These are phyloP conservation scores for Rhinolophus ferrumequinum DNA, from an alignment of 2,113 vertebrate genomes.

Conservation along the genomic window DNA sequence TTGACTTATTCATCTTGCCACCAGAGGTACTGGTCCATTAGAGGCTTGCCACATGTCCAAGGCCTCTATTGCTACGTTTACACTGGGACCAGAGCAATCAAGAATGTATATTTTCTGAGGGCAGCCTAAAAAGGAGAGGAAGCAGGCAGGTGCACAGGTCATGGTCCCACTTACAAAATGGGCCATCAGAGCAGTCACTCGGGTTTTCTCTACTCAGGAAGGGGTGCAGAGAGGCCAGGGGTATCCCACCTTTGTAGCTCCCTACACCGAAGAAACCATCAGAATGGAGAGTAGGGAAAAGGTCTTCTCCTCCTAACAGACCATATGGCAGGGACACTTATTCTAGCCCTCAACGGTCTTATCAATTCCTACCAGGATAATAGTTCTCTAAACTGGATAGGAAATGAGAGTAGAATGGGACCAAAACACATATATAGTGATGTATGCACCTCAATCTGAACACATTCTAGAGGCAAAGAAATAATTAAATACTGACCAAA, in stretches of 20 bases:
- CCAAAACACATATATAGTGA: background rate
- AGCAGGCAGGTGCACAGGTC: constrained; percentile 58
- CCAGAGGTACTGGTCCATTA: background rate
- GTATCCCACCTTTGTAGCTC: background rate
- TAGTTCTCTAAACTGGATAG: background rate
- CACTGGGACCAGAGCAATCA: background rate
- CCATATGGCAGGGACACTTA: background rate
- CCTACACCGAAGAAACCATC: background rate
- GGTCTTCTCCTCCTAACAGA: background rate
- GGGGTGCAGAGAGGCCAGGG: background rate
- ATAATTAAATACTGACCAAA: background rate
- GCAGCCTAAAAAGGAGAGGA: constrained; percentile 51
- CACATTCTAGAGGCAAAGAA: background rate
- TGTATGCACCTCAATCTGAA: background rate
- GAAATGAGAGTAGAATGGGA: background rate
- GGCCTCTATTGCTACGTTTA: background rate
- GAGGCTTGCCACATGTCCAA: background rate
- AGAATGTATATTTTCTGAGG: background rate
- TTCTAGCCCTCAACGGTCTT: background rate
- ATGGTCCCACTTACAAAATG: background rate
- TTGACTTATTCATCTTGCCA: background rate
- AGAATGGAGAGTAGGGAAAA: background rate
- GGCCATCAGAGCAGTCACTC: background rate
- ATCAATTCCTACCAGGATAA: background rate
- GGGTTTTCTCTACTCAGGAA: background rate